Evolutionary conservation across 1,140 invertebrate species (phyloP).

Genomic region (Bombyx mandarina): DNA sequence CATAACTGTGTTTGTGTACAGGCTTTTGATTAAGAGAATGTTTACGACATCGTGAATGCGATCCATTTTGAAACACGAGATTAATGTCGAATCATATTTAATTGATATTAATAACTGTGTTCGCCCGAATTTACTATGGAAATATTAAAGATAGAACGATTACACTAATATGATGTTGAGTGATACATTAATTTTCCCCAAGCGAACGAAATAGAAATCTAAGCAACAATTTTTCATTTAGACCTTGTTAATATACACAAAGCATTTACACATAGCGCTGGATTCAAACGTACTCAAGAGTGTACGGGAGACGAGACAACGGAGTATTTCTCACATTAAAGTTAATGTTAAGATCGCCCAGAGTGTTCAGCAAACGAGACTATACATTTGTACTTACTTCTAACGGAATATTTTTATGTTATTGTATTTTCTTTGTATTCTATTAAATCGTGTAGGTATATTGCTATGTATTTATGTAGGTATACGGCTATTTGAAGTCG

Average conservation of each 20-base stretch:
- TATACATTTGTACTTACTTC: slow-evolving; percentile 8
- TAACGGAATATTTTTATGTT: slow-evolving; percentile 7
- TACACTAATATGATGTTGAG: not conserved
- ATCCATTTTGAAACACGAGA: not conserved
- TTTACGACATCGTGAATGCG: not conserved
- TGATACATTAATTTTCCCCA: not conserved
- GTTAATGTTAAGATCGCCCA: slow-evolving; percentile 21
- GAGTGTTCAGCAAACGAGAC: slow-evolving; percentile 11
- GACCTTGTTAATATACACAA: not conserved
- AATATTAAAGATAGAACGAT: not conserved
- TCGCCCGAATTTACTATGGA: not conserved
- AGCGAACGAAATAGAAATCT: not conserved
- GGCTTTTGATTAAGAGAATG: not conserved
- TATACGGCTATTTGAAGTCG: too few species aligned
- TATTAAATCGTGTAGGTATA: not conserved
- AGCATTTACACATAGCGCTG: not conserved
- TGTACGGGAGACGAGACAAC: not conserved
- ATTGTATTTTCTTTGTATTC: slow-evolving; percentile 7
- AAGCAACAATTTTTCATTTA: not conserved
- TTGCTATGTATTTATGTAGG: too few species aligned
- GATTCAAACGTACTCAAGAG: not conserved
- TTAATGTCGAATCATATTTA: not conserved
- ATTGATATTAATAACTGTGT: not conserved
- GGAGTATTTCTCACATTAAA: slow-evolving; percentile 16
- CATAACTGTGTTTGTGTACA: not conserved